Conservation (phyloP, 2,888 invertebrate genomes). For the Erebia aethiops region DNA sequence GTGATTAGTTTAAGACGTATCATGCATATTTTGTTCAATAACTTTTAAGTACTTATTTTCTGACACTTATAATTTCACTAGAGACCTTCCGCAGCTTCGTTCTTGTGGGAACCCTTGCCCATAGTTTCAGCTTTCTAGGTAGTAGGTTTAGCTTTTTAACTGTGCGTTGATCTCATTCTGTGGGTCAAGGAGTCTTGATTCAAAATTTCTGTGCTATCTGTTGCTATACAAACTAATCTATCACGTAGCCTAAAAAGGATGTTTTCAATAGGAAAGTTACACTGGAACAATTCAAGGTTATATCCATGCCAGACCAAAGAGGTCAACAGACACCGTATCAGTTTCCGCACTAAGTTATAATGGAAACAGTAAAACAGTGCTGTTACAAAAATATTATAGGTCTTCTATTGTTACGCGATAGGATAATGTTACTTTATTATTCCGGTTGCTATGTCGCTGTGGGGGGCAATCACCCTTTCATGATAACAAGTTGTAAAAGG, state of each 20-base stretch:
- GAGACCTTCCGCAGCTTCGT: too few relatives aligned
- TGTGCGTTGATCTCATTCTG: too few relatives aligned
- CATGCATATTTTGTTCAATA: too few relatives aligned
- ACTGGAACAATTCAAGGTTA: constrained; percentile 14
- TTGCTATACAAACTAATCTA: not conserved
- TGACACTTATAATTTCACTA: too few relatives aligned
- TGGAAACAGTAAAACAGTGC: constrained; percentile 22
- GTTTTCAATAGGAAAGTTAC: too few relatives aligned
- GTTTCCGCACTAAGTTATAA: constrained; percentile 17
- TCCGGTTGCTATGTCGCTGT: constrained; percentile 39
- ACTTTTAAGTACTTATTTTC: too few relatives aligned
- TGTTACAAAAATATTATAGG: constrained; percentile 28
- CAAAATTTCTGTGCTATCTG: not conserved
- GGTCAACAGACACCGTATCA: constrained; percentile 20
- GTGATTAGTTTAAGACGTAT: too few relatives aligned
- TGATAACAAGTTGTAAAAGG: constrained; percentile 27
- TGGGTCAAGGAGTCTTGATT: too few relatives aligned
- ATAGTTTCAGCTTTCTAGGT: too few relatives aligned
- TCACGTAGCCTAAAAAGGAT: not conserved
- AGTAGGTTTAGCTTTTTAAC: too few relatives aligned
- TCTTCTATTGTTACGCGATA: constrained; percentile 35
- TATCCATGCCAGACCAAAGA: constrained; percentile 4
- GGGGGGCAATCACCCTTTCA: constrained; percentile 36
- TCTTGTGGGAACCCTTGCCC: too few relatives aligned
- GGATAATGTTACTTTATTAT: constrained; percentile 36